Percentiles rank a stretch among this genome's conserved stretches.
Evolutionary conservation across 2,888 invertebrate species (phyloP).

Genomic region (Plutella xylostella): DNA sequence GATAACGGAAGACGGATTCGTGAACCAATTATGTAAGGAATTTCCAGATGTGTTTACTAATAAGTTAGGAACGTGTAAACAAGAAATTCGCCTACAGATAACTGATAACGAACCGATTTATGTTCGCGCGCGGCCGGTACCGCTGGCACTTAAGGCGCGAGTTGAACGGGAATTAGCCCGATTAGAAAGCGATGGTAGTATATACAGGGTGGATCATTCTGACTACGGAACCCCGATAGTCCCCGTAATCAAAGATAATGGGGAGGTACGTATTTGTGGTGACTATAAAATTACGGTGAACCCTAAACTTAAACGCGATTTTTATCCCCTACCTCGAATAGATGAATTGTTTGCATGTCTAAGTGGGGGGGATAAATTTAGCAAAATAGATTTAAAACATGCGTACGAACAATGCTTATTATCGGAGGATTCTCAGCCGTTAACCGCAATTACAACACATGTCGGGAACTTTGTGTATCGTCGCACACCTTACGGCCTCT

Average conservation of each 20-base stretch:
- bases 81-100: neutral
- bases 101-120: neutral
- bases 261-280: neutral
- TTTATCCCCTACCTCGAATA: constrained; percentile 9
- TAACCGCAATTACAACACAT: constrained; percentile 11
- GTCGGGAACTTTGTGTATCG: constrained; percentile 12
- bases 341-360: neutral
- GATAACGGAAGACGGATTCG: neutral
- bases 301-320: constrained; percentile 8
- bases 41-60: neutral
- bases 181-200: constrained; percentile 18
- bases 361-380: neutral
- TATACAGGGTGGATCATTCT: constrained; percentile 21
- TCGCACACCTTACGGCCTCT: constrained; percentile 5
- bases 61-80: neutral
- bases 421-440: constrained; percentile 3
- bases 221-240: constrained; percentile 21
- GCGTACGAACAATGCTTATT: constrained; percentile 6
- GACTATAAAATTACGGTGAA: constrained; percentile 14
- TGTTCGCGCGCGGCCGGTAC: neutral
- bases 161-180: constrained; percentile 6
- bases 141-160: neutral
- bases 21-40: constrained; percentile 6
- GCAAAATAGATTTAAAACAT: constrained; percentile 4
- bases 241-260: constrained; percentile 4